These are phyloP conservation scores for Arctopsyche grandis DNA, from an alignment of 1,140 invertebrate genomes.

Conservation along the genomic window DNA sequence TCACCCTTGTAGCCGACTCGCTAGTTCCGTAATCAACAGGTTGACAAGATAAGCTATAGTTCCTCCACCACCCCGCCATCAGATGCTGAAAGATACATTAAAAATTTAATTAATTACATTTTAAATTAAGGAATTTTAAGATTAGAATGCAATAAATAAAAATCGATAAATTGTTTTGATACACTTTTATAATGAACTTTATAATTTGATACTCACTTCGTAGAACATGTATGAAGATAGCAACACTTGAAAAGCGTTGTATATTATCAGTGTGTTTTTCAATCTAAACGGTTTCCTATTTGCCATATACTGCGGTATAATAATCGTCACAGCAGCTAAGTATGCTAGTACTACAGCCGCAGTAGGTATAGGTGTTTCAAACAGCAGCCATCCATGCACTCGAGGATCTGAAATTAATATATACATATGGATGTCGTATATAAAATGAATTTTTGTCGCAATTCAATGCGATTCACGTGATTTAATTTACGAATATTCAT, in stretches of 20 bases:
- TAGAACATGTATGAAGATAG: conserved; percentile 89
- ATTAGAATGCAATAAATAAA: too few relatives aligned
- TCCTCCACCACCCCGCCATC: conserved; percentile 85
- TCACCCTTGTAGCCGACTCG: conserved; percentile 82
- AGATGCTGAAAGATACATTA: conserved; percentile 75
- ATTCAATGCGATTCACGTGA: too few relatives aligned
- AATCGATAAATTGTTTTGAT: too few relatives aligned
- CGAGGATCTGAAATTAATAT: conserved; percentile 77
- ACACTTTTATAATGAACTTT: too few relatives aligned
- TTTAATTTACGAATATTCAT: not conserved
- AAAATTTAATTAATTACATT: conserved; percentile 7
- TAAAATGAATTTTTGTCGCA: too few relatives aligned
- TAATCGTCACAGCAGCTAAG: conserved; percentile 80
- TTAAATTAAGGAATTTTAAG: not conserved
- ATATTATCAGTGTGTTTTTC: conserved; percentile 81
- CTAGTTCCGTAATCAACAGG: conserved; percentile 91
- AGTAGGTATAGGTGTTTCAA: conserved; percentile 89
- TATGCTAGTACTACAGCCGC: conserved; percentile 83
- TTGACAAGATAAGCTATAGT: conserved; percentile 93
- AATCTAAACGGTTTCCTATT: conserved; percentile 88
- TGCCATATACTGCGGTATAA: conserved; percentile 88
- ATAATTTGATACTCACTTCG: conserved; percentile 72
- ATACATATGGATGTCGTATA: conserved; percentile 11
- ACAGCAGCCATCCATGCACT: conserved; percentile 89
- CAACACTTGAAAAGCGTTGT: conserved; percentile 90